Percentiles rank a stretch among this genome's conserved stretches.
Evolutionary conservation across 2,113 vertebrate species (phyloP).

Genomic region (Bufo gargarizans): DNA sequence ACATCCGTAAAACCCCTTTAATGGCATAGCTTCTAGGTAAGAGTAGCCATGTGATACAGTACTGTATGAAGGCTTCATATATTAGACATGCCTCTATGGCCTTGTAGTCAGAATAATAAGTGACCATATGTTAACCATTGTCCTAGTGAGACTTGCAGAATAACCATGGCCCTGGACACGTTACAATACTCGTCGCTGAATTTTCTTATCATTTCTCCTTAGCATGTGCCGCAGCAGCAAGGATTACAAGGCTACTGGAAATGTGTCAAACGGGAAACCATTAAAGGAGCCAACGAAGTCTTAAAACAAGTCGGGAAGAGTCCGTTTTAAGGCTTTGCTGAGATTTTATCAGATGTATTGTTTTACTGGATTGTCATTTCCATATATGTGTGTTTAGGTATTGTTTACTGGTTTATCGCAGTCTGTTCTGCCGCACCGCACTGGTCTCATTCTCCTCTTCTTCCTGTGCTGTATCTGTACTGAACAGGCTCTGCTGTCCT

Average conservation of each 20-base stretch:
- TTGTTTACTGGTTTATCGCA: slow-evolving; percentile 14
- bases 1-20: too few relatives aligned
- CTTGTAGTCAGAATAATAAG: too few relatives aligned
- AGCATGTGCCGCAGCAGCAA: slow-evolving; percentile 84
- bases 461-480: neutral
- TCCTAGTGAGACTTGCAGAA: too few relatives aligned
- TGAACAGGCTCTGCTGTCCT: neutral
- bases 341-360: neutral
- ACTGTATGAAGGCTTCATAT: too few relatives aligned
- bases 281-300: slow-evolving; percentile 90
- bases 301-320: slow-evolving; percentile 78
- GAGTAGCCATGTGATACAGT: too few relatives aligned
- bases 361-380: slow-evolving; percentile 18
- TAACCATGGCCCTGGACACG: too few relatives aligned
- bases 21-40: too few relatives aligned
- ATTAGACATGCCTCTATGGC: too few relatives aligned
- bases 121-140: too few relatives aligned
- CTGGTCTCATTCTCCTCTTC: neutral
- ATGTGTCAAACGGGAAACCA: slow-evolving; percentile 93
- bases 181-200: neutral
- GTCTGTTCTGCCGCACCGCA: neutral
- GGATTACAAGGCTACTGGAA: slow-evolving; percentile 91
- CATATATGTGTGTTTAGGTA: slow-evolving; percentile 64
- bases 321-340: slow-evolving; percentile 72
- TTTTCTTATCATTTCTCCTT: slow-evolving; percentile 14